Conservation (phyloP, 2,888 invertebrate species). For the Esperia sulphurella region DNA sequence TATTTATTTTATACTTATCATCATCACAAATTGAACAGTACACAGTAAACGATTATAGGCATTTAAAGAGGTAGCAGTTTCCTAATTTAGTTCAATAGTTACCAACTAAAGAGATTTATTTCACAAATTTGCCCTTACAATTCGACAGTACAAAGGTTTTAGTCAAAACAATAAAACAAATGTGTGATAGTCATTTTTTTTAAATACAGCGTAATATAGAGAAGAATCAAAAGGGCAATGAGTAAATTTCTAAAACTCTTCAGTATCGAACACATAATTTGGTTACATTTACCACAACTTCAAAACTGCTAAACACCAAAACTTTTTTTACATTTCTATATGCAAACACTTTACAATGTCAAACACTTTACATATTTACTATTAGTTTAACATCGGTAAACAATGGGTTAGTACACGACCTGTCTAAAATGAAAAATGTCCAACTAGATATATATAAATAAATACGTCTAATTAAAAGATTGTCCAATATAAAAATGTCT, state of each 20-base stretch:
- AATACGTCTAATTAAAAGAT: no score
- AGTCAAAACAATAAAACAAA: not conserved
- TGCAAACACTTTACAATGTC: conserved; percentile 11
- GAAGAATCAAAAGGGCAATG: no score
- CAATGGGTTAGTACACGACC: no score
- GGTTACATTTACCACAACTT: conserved; percentile 35
- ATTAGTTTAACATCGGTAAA: not conserved
- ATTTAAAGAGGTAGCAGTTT: conserved; percentile 72
- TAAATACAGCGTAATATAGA: no score
- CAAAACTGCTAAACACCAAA: conserved; percentile 37
- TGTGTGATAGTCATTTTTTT: no score
- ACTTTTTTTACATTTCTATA: conserved; percentile 25
- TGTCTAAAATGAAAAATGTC: no score
- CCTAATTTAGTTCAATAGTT: conserved; percentile 10
- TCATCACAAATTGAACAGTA: conserved; percentile 56
- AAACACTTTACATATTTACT: not conserved
- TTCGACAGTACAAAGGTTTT: not conserved
- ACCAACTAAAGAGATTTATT: not conserved
- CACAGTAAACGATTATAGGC: conserved; percentile 65
- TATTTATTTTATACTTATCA: conserved; percentile 59
- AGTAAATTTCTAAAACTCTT: not conserved
- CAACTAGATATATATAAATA: no score
- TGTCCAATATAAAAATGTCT: no score
- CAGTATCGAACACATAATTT: conserved; percentile 9
- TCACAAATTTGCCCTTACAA: no score